phyloP scores from a whole-genome alignment of 2,888 invertebrate species.

The Drosophila mayaguana region DNA sequence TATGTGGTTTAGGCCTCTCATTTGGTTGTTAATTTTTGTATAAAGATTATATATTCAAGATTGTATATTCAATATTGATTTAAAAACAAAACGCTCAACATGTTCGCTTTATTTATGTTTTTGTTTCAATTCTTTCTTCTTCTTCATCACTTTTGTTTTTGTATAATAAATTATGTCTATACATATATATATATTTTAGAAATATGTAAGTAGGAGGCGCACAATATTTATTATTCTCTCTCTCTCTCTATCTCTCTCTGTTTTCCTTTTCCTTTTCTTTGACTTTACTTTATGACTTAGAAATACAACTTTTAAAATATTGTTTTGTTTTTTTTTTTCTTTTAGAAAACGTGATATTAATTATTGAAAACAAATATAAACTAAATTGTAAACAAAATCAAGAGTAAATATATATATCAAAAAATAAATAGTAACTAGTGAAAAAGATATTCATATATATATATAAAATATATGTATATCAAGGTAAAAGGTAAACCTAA shows the following conservation, averaged over 20 bases:
- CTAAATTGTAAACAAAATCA: constrained; percentile 31
- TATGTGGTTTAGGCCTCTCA: constrained; percentile 25
- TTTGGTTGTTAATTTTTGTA: constrained; percentile 17
- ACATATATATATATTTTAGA: constrained; percentile 50
- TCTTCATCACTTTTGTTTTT: constrained; percentile 31
- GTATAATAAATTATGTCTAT: constrained; percentile 70
- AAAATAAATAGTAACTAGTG: constrained; percentile 64
- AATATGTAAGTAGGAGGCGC: constrained; percentile 67
- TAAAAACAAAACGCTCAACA: constrained; percentile 51
- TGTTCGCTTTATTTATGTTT: constrained; percentile 57
- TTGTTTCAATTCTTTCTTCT: constrained; percentile 47
- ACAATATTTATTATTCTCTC: constrained; percentile 31
- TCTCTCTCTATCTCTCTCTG: constrained; percentile 17
- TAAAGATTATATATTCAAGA: constrained; percentile 22
- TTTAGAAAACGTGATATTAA: constrained; percentile 56
- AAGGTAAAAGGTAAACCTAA: constrained; percentile 53
- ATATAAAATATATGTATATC: constrained; percentile 31
- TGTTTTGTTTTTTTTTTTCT: constrained; percentile 48
- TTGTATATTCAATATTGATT: constrained; percentile 29
- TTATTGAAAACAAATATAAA: constrained; percentile 29
- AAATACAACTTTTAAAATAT: constrained; percentile 61
- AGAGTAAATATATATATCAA: constrained; percentile 11
- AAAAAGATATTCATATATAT: constrained; percentile 43
- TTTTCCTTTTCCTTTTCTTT: constrained; percentile 6
- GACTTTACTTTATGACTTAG: constrained; percentile 51